These are phyloP conservation scores for Hemicordylus capensis DNA, from an alignment of 2,113 vertebrate genomes.

Conservation along the genomic window DNA sequence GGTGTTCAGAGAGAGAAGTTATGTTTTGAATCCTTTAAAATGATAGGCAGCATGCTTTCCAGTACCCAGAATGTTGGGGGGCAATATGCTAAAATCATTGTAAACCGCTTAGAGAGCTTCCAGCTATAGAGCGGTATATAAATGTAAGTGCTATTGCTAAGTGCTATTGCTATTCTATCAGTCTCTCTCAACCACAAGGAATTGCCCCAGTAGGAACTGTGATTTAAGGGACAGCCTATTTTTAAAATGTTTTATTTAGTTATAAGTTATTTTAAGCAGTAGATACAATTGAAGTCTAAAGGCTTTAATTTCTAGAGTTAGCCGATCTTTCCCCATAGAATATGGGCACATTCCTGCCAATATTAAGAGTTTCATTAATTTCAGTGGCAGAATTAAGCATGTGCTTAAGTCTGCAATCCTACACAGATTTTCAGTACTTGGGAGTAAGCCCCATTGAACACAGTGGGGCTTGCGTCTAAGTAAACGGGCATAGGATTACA, in stretches of 20 bases:
- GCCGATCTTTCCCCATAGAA: neutral
- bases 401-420: neutral
- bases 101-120: no score
- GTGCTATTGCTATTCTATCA: no score
- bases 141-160: no score
- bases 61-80: no score
- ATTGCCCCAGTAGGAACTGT: neutral
- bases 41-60: neutral
- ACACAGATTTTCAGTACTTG: no score
- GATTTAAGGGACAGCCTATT: neutral
- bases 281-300: neutral
- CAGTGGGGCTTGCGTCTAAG: no score
- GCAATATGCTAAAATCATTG: no score
- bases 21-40: neutral
- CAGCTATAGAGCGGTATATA: no score
- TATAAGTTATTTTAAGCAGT: neutral
- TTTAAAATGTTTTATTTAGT: neutral
- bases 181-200: neutral
- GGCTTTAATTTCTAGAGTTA: neutral
- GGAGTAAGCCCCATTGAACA: no score
- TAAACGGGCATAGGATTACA: no score
- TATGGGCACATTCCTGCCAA: neutral
- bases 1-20: neutral
- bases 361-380: neutral
- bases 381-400: neutral